These are phyloP conservation scores for Stichodactyla helianthus DNA, from an alignment of 64 coral and sea anemone genomes.

Conservation along the genomic window DNA sequence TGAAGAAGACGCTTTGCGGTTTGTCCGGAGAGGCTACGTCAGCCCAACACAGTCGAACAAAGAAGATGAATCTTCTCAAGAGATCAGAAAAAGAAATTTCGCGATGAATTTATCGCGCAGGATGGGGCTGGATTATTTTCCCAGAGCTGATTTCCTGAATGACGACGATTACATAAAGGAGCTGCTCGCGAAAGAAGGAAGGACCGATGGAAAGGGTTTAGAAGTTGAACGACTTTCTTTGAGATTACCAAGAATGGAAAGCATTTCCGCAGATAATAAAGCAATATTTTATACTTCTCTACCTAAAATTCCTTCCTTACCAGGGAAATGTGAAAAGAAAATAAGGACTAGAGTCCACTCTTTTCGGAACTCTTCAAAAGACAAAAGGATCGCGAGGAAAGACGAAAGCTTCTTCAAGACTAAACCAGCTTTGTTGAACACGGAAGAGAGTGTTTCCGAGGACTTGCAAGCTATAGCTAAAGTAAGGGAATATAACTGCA, in stretches of 20 bases:
- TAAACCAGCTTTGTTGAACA: neutral
- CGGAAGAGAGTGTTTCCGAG: neutral
- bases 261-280: constrained; percentile 51
- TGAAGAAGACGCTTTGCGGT: constrained; percentile 42
- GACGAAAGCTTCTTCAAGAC: neutral
- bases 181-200: neutral
- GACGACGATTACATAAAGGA: neutral
- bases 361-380: neutral
- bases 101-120: neutral
- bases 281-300: constrained; percentile 58
- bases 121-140: neutral
- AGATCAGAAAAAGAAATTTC: neutral
- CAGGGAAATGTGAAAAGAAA: neutral
- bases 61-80: neutral
- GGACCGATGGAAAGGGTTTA: neutral
- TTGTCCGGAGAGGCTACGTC: constrained; percentile 31
- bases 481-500: constrained; percentile 1
- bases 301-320: constrained; percentile 40
- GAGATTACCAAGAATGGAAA: constrained; percentile 34
- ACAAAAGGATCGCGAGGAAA: neutral
- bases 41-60: constrained; percentile 3
- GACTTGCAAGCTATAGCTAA: neutral
- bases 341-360: neutral
- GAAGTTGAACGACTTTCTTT: neutral
- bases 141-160: neutral